Evolutionary conservation across 1,140 invertebrate species (phyloP).

Genomic region (Temnothorax curvispinosus): DNA sequence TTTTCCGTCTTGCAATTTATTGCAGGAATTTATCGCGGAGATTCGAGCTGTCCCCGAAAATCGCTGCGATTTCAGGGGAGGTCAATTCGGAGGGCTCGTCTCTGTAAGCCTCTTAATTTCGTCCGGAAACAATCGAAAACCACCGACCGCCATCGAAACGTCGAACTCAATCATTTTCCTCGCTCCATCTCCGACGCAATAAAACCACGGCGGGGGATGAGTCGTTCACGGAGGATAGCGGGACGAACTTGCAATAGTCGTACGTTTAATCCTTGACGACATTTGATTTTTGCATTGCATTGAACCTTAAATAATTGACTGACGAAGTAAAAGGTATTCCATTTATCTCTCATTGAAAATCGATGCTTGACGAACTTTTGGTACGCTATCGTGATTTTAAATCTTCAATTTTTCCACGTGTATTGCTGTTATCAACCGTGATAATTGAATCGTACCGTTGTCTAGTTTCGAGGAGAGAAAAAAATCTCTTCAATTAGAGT

Average conservation of each 20-base stretch:
- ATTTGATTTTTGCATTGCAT: slow-evolving; percentile 30
- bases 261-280: slow-evolving; percentile 10
- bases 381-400: background rate
- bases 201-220: background rate
- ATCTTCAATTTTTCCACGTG: slow-evolving; percentile 3
- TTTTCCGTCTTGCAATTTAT: slow-evolving; percentile 56
- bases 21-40: slow-evolving; percentile 42
- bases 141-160: slow-evolving; percentile 40
- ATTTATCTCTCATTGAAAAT: slow-evolving; percentile 3
- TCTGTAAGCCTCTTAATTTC: slow-evolving; percentile 53
- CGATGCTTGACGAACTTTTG: background rate
- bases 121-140: slow-evolving; percentile 59
- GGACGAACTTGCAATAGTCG: slow-evolving; percentile 3
- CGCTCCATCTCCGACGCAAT: slow-evolving; percentile 11
- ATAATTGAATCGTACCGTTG: background rate
- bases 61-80: slow-evolving; percentile 29
- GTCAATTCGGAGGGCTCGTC: slow-evolving; percentile 34
- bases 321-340: background rate
- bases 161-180: slow-evolving; percentile 44
- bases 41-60: slow-evolving; percentile 46
- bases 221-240: background rate
- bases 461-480: background rate
- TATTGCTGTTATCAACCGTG: background rate
- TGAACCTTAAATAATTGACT: background rate
- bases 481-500: slow-evolving; percentile 10